A percentile compares a stretch with the other conserved stretches of the same genome.
Conservation (phyloP, 2,797 vertebrate genomes). For the Melanotaenia parkinsoni region DNA sequence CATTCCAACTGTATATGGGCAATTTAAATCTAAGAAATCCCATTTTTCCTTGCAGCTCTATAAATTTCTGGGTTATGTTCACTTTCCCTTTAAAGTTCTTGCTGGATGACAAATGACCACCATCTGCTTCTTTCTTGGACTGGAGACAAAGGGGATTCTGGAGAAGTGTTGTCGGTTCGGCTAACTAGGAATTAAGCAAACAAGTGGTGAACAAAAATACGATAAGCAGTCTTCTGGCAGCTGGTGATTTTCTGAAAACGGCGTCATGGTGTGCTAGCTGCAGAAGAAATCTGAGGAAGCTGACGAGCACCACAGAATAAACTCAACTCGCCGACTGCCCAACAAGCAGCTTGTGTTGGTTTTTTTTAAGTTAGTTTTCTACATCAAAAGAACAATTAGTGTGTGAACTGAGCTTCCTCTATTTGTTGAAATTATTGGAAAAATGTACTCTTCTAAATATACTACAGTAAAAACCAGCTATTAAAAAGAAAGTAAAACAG, state of each 20-base stretch:
- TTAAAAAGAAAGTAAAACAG: neutral
- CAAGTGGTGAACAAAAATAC: neutral
- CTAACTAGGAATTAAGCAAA: neutral
- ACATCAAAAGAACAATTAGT: neutral
- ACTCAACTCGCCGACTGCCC: neutral
- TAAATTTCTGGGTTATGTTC: too few relatives aligned
- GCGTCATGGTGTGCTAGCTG: neutral
- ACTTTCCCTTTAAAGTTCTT: too few relatives aligned
- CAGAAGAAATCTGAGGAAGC: neutral
- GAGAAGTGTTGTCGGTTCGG: neutral
- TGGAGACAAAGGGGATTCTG: neutral
- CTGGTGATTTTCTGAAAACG: slow-evolving; percentile 1
- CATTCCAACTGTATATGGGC: too few relatives aligned
- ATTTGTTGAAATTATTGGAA: neutral
- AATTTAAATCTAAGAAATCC: too few relatives aligned
- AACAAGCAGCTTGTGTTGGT: neutral
- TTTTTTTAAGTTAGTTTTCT: neutral
- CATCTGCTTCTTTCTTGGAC: too few relatives aligned
- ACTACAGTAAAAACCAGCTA: slow-evolving; percentile 9
- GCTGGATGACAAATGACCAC: neutral
- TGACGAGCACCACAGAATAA: slow-evolving; percentile 1
- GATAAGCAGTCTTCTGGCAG: neutral
- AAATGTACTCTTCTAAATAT: slow-evolving; percentile 2
- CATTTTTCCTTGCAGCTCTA: too few relatives aligned
- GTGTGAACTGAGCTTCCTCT: neutral